Conservation (phyloP, 2,113 vertebrate genomes). For the Rhodinocichla rosea region DNA sequence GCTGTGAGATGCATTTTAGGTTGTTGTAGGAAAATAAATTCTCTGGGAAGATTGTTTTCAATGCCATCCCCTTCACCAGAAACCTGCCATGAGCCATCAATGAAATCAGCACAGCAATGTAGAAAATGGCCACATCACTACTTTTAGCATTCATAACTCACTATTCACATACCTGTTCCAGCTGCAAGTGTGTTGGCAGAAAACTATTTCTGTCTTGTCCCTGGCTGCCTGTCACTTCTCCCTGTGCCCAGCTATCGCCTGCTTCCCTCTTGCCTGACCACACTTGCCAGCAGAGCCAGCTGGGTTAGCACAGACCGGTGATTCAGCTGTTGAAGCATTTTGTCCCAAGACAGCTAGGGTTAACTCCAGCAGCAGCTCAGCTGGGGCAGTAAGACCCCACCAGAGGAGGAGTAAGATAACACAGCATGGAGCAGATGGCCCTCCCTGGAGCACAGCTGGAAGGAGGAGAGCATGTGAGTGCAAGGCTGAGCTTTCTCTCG, state of each 20-base stretch:
- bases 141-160: not conserved
- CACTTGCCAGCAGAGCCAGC: not conserved
- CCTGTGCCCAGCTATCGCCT: accelerated
- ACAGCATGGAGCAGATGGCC: not conserved
- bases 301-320: not conserved
- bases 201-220: not conserved
- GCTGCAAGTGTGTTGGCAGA: not conserved
- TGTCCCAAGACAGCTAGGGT: not conserved
- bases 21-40: not conserved
- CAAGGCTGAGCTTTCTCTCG: not conserved
- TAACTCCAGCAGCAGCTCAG: slow-evolving; percentile 18
- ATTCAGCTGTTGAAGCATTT: not conserved
- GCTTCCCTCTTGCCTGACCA: not conserved
- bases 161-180: not conserved
- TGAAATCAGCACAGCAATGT: not conserved
- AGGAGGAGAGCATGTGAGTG: not conserved
- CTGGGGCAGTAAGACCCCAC: not conserved
- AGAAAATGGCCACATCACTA: not conserved
- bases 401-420: not conserved
- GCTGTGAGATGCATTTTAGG: not conserved
- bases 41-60: not conserved
- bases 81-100: not conserved
- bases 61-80: not conserved
- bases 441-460: slow-evolving; percentile 32
- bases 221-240: not conserved